Evolutionary conservation across 2,113 vertebrate species (phyloP).

Genomic region (Passerina amoena): DNA sequence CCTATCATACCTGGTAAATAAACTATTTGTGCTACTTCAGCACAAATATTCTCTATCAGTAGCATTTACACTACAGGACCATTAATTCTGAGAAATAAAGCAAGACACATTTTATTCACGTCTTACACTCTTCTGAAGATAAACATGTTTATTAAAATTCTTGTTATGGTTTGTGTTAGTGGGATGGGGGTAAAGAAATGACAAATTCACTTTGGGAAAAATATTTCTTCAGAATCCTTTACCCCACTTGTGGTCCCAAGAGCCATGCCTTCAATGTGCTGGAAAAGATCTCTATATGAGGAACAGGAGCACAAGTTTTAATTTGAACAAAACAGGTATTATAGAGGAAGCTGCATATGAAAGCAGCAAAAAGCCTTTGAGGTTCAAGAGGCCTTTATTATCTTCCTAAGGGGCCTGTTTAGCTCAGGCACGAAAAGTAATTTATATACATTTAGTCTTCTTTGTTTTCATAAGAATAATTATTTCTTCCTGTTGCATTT

Average conservation of each 20-base stretch:
- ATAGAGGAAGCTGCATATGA: background rate
- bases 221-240: background rate
- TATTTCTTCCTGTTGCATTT: conserved; percentile 20
- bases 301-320: conserved; percentile 13
- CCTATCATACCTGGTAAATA: background rate
- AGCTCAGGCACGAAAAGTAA: background rate
- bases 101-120: background rate
- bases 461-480: conserved; percentile 26
- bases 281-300: conserved; percentile 9
- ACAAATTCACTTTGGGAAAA: conserved; percentile 1
- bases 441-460: background rate
- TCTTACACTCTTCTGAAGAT: background rate
- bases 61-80: background rate
- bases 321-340: conserved; percentile 57
- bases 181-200: background rate
- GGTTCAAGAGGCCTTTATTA: conserved; percentile 31
- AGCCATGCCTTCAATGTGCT: background rate
- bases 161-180: background rate
- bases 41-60: background rate
- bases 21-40: background rate
- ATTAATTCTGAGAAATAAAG: background rate
- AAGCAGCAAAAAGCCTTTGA: conserved; percentile 44
- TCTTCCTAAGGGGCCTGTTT: conserved; percentile 42
- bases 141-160: background rate
- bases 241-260: background rate